Evolutionary conservation across 2,797 vertebrate genomes (phyloP).

Genomic region (Eptatretus atami): DNA sequence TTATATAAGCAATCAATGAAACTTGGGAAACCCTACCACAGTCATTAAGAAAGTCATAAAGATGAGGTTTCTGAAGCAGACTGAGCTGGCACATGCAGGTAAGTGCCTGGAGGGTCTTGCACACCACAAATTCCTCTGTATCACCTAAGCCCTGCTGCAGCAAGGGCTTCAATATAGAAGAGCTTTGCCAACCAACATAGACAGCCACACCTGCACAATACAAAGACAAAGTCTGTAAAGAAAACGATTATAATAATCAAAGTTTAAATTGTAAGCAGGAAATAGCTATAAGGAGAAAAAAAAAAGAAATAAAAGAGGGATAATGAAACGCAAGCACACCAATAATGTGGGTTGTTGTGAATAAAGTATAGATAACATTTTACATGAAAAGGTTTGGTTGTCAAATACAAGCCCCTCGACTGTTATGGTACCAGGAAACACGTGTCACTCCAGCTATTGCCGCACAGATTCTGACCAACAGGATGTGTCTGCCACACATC

Average conservation of each 20-base stretch:
- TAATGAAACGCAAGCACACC: too few relatives aligned
- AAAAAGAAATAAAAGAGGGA: too few relatives aligned
- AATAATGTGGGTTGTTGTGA: too few relatives aligned
- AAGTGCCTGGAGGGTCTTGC: conserved; percentile 68
- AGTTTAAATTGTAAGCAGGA: not conserved
- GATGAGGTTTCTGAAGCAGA: conserved; percentile 69
- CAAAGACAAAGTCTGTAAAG: not conserved
- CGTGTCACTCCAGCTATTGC: too few relatives aligned
- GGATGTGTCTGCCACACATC: too few relatives aligned
- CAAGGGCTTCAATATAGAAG: conserved; percentile 72
- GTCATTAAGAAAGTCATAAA: conserved; percentile 81
- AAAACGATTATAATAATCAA: not conserved
- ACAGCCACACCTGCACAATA: conserved; percentile 48
- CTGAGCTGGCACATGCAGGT: conserved; percentile 91
- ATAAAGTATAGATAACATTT: too few relatives aligned
- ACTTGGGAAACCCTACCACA: conserved; percentile 28
- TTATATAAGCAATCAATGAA: not conserved
- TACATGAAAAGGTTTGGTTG: not conserved
- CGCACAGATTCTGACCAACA: too few relatives aligned
- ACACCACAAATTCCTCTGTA: conserved; percentile 89
- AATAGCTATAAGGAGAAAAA: too few relatives aligned
- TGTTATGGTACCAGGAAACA: not conserved
- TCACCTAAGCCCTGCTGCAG: conserved; percentile 85
- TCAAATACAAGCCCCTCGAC: not conserved
- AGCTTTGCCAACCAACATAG: conserved; percentile 94